phyloP scores from a whole-genome alignment of 2,113 vertebrate genomes.

The Malurus cyaneus region DNA sequence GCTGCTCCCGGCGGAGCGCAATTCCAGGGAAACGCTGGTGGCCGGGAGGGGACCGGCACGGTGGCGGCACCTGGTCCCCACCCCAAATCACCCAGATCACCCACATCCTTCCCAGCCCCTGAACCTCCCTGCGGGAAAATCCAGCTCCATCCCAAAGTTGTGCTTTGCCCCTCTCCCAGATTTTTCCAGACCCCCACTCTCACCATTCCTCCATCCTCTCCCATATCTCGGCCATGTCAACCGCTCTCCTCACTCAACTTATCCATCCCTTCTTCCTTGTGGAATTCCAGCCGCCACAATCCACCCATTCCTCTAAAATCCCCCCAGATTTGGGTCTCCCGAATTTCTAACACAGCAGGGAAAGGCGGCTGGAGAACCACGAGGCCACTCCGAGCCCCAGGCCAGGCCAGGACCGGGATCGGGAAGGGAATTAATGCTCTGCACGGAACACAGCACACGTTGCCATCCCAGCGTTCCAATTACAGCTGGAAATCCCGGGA shows the following conservation, averaged over 20 bases:
- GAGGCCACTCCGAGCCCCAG: not conserved
- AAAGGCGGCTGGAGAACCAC: not conserved
- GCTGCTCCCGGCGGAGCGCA: rapidly evolving
- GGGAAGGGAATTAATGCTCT: not conserved
- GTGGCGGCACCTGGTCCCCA: not conserved
- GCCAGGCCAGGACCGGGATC: rapidly evolving
- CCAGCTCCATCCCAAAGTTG: not conserved
- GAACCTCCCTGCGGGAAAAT: rapidly evolving
- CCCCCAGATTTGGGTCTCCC: rapidly evolving
- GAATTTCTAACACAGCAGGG: not conserved
- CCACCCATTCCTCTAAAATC: not conserved
- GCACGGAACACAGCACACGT: rapidly evolving
- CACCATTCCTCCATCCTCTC: not conserved
- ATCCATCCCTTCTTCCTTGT: rapidly evolving
- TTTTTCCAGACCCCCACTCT: not conserved
- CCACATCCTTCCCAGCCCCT: rapidly evolving
- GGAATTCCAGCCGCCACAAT: rapidly evolving
- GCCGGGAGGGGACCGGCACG: rapidly evolving
- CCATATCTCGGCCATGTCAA: rapidly evolving
- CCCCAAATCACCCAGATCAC: not conserved
- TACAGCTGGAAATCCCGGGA: not conserved
- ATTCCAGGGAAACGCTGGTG: rapidly evolving
- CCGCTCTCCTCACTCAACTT: rapidly evolving
- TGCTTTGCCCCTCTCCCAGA: not conserved
- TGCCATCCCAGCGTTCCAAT: not conserved